Percentiles rank a stretch among this genome's conserved stretches.
Evolutionary conservation across 2,888 invertebrate species (phyloP).

Genomic region (Gastracanthus pulcherrimus): DNA sequence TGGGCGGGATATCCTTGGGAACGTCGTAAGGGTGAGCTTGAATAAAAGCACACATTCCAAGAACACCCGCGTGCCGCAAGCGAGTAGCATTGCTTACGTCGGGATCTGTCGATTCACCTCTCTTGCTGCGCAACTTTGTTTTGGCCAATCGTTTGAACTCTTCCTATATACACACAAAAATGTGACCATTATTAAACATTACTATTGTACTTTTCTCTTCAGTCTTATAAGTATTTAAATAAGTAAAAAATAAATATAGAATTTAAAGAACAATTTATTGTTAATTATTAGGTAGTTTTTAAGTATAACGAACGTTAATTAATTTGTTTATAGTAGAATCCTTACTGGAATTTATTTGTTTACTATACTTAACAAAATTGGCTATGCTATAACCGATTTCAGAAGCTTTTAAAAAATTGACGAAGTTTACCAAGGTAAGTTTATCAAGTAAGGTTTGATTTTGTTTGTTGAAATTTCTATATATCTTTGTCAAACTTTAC

Average conservation of each 20-base stretch:
- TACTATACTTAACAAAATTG: too few species aligned
- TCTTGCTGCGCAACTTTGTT: slow-evolving; percentile 73
- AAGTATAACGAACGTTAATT: too few species aligned
- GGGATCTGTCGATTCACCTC: slow-evolving; percentile 50
- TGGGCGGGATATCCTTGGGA: slow-evolving; percentile 86
- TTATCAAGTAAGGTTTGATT: too few species aligned
- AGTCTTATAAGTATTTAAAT: not conserved
- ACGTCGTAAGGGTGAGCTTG: slow-evolving; percentile 93
- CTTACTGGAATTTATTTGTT: too few species aligned
- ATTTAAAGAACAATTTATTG: not conserved
- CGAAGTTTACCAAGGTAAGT: too few species aligned
- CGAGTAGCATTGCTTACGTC: slow-evolving; percentile 74
- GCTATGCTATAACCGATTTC: too few species aligned
- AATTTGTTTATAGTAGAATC: too few species aligned
- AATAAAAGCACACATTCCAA: slow-evolving; percentile 93
- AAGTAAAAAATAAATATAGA: too few species aligned
- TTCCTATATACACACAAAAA: slow-evolving; percentile 75
- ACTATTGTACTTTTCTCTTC: not conserved
- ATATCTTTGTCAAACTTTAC: too few species aligned
- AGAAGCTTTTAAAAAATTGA: too few species aligned
- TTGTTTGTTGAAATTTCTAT: too few species aligned
- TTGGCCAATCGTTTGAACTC: slow-evolving; percentile 80
- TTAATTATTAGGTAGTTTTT: too few species aligned
- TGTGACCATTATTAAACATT: not conserved
- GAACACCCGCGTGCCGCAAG: slow-evolving; percentile 89